Evolutionary conservation across 2,113 vertebrate species (phyloP), one percentile per base, ranked within the genome.

Genomic region (Poeciliopsis retropinna): DNA sequence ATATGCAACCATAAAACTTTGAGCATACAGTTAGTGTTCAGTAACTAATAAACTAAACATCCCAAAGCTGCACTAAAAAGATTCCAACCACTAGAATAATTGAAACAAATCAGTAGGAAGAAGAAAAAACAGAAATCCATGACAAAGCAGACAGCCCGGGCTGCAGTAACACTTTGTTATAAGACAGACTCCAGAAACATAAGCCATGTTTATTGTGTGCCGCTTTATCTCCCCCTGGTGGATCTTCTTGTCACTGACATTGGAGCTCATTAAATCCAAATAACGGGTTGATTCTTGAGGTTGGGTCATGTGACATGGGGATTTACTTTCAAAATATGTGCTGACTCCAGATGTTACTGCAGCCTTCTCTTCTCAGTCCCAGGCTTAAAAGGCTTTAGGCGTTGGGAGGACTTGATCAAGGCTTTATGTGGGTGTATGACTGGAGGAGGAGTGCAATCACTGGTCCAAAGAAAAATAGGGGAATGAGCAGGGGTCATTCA

Each of bases 1-100:
- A 95, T 94, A 94, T 88, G 87, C 85, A 90, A 80, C 87, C 87
- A 92, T 83, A 88, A 91, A 92, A 85, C 75, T 87, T 90, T 82
- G 70, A 82, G 84, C 86, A 87, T 85, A 90, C 70, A 92, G 67
- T 88, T 92, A 88, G 82, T 92, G 81, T 92, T 86, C 80, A 82
- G 80, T 89, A 90, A 84, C 86, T 83, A 73, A 83, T 75, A 66
- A 28, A 86, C 73, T 74, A 83, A 37, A 87, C 86, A 89, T 85
- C 83, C 81, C 82, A 87, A 90, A 88, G 79, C 82, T 81, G 76
- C 66, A 88, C 63, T 78, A 51, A 41, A 73, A 30, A 72, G 85
- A 57, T 72, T 70, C 65, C 80, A 79, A 60, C 69, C 37, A 32
- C 51, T 57, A 28, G 65, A 75, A 84, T 67, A 44, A 67, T 60